These are phyloP conservation scores for Bubo bubo DNA, from an alignment of 2,113 vertebrate genomes.

Conservation along the genomic window DNA sequence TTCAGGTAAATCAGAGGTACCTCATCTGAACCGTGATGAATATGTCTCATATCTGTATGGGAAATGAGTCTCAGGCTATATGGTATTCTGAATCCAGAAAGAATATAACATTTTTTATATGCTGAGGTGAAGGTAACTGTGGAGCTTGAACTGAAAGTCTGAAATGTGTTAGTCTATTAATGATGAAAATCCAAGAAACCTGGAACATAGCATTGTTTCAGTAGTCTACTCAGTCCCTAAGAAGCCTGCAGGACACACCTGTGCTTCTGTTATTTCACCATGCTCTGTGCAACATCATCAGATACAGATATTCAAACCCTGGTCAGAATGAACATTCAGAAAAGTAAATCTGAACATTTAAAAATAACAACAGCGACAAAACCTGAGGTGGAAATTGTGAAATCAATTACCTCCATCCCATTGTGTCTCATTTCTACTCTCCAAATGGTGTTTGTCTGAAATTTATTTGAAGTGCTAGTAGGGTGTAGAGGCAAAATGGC, in stretches of 20 bases:
- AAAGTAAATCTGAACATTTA: not conserved
- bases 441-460: not conserved
- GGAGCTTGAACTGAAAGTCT: not conserved
- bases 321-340: not conserved
- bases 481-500: not conserved
- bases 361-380: not conserved
- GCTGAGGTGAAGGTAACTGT: not conserved
- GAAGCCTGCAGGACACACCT: not conserved
- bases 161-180: not conserved
- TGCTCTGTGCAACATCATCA: not conserved
- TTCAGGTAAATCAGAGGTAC: not conserved
- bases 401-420: not conserved
- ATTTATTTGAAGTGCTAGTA: not conserved
- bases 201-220: not conserved
- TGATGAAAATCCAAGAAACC: not conserved
- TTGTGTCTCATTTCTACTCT: not conserved
- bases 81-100: not conserved
- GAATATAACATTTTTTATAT: not conserved
- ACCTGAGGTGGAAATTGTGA: not conserved
- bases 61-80: not conserved
- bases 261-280: not conserved
- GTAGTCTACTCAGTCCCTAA: not conserved
- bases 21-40: not conserved
- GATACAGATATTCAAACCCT: not conserved
- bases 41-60: not conserved